Conservation (phyloP, 2,797 vertebrate species). For the Glossophaga mutica region DNA sequence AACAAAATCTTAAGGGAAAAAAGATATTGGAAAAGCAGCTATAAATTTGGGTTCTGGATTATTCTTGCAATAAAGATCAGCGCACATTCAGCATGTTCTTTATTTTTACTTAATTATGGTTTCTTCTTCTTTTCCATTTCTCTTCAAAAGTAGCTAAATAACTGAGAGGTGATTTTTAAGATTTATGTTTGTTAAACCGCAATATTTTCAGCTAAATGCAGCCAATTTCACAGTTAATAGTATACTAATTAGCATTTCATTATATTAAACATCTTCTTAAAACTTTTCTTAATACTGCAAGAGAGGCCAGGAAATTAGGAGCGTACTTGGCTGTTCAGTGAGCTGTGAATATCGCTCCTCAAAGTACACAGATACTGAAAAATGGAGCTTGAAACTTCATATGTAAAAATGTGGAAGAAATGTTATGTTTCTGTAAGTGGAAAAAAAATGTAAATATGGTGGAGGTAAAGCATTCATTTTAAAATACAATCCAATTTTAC, state of each 20-base stretch:
- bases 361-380: not conserved
- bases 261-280: slow-evolving; percentile 15
- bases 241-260: slow-evolving; percentile 53
- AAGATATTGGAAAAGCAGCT: not conserved
- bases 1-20: not conserved
- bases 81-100: not conserved
- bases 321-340: not conserved
- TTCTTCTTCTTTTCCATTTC: not conserved
- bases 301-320: not conserved
- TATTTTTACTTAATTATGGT: slow-evolving; percentile 11
- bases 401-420: not conserved
- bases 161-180: slow-evolving; percentile 26
- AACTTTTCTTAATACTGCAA: slow-evolving; percentile 5
- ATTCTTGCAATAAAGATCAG: not conserved
- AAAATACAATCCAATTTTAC: not conserved
- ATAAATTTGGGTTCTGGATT: not conserved
- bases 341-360: not conserved
- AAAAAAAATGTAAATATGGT: not conserved
- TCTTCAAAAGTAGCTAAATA: not conserved
- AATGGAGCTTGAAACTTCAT: not conserved
- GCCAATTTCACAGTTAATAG: slow-evolving; percentile 54
- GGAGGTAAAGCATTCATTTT: not conserved
- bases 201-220: slow-evolving; percentile 41
- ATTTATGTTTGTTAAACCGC: slow-evolving; percentile 29
- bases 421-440: not conserved